These are phyloP conservation scores for Mamestra brassicae DNA, from an alignment of 2,888 invertebrate genomes.

Conservation along the genomic window DNA sequence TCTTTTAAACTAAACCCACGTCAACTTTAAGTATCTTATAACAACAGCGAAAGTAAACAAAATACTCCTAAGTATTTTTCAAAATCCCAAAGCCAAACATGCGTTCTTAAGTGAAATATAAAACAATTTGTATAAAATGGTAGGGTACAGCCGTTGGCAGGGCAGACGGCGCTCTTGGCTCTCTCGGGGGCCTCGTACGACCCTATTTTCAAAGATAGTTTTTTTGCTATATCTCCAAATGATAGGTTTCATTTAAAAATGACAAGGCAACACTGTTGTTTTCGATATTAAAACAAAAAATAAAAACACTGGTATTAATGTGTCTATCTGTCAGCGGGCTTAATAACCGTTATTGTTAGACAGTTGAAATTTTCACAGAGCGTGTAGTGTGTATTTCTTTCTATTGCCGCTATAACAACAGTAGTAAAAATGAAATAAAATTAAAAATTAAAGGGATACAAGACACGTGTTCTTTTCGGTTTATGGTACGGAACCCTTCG, in stretches of 20 bases:
- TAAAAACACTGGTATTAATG: no score
- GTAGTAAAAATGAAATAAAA: no score
- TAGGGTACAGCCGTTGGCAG: constrained; percentile 50
- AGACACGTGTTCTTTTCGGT: no score
- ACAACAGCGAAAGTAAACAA: constrained; percentile 21
- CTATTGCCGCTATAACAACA: no score
- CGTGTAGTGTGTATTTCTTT: no score
- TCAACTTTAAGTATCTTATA: not conserved
- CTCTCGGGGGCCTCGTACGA: constrained; percentile 72
- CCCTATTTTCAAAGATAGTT: constrained; percentile 62
- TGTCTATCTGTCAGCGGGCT: no score
- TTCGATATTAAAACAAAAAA: not conserved
- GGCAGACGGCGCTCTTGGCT: constrained; percentile 51
- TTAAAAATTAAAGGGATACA: no score
- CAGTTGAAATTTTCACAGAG: no score
- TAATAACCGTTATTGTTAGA: no score
- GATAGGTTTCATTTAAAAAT: constrained; percentile 50
- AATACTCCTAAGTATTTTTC: constrained; percentile 16
- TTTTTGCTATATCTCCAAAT: constrained; percentile 46
- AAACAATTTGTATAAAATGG: constrained; percentile 75
- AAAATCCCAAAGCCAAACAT: constrained; percentile 30
- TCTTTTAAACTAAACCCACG: no score
- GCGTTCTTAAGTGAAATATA: constrained; percentile 72
- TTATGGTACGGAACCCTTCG: no score
- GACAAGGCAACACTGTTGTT: constrained; percentile 15